These are phyloP conservation scores for Lacanobia oleracea DNA, from an alignment of 2,888 invertebrate genomes.

Conservation along the genomic window DNA sequence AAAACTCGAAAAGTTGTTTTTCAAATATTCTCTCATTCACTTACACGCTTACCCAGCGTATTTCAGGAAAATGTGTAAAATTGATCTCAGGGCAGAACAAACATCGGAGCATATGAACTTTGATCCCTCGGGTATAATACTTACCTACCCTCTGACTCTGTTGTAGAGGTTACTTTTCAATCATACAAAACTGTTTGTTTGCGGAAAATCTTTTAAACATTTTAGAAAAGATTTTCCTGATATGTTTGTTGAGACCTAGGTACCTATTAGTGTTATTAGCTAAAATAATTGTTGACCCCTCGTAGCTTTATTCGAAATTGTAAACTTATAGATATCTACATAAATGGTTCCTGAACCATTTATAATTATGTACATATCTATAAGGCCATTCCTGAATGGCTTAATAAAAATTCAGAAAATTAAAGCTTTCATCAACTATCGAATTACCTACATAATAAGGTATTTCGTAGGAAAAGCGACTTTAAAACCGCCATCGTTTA, in stretches of 20 bases:
- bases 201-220: conserved; percentile 6
- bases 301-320: neutral
- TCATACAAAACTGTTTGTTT: conserved; percentile 37
- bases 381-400: no score
- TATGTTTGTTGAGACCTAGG: neutral
- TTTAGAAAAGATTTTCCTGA: neutral
- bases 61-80: conserved; percentile 30
- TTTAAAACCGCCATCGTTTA: neutral
- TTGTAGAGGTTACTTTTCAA: conserved; percentile 53
- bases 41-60: neutral
- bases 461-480: neutral
- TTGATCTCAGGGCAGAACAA: conserved; percentile 30
- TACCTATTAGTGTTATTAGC: neutral
- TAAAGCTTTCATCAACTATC: neutral
- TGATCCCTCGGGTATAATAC: conserved; percentile 44
- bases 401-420: no score
- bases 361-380: no score
- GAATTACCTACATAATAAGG: no score
- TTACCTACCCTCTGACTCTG: conserved; percentile 40
- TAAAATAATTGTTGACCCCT: neutral
- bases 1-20: neutral
- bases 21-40: neutral
- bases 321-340: neutral
- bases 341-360: no score
- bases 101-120: conserved; percentile 42